phyloP scores from a whole-genome alignment of 2,888 invertebrate genomes.

The Leptothorax acervorum region DNA sequence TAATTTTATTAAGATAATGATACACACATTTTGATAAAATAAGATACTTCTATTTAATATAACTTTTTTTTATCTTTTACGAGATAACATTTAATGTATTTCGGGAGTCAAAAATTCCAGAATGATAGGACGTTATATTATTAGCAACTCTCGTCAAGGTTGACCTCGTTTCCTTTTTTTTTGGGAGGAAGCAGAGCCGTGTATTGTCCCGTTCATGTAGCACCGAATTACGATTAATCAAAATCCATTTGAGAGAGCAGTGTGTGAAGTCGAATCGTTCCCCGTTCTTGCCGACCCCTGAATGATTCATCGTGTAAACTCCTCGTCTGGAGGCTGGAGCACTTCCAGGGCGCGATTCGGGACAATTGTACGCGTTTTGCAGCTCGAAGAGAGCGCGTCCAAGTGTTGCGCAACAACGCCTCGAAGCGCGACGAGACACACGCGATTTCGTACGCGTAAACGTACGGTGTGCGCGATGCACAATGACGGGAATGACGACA shows the following conservation, averaged over 20 bases:
- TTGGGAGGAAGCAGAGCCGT: not conserved
- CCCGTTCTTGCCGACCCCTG: constrained; percentile 1
- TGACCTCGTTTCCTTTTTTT: not conserved
- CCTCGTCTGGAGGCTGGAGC: not conserved
- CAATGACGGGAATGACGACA: too few species aligned
- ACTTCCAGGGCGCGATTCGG: constrained; percentile 17
- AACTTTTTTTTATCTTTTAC: not conserved
- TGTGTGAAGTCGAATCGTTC: not conserved
- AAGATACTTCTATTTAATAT: not conserved
- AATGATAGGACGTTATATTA: not conserved
- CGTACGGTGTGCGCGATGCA: too few species aligned
- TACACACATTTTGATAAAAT: not conserved
- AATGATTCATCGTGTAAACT: constrained; percentile 38
- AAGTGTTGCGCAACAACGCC: not conserved
- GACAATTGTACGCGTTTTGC: not conserved
- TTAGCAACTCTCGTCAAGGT: not conserved
- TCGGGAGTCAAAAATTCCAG: not conserved
- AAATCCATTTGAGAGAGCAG: not conserved
- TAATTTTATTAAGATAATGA: not conserved
- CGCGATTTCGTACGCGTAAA: not conserved
- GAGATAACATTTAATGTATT: not conserved
- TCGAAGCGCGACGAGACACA: not conserved
- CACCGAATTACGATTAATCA: constrained; percentile 12
- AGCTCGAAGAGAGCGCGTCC: not conserved
- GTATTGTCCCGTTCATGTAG: not conserved